These are phyloP conservation scores for Pseudococcus longispinus DNA, from an alignment of 2,888 invertebrate species.

Conservation along the genomic window DNA sequence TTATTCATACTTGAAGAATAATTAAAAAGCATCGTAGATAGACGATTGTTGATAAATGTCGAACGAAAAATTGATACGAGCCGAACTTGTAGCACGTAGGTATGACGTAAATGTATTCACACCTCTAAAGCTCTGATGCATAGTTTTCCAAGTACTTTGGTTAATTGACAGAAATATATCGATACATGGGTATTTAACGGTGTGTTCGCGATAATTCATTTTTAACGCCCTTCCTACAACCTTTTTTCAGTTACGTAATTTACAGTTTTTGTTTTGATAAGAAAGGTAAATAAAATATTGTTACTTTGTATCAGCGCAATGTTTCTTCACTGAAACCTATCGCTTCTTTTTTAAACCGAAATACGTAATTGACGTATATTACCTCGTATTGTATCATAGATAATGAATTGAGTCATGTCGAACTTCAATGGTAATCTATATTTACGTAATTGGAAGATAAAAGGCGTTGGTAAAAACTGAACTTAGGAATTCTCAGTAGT, in stretches of 20 bases:
- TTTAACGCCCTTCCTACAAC: neutral
- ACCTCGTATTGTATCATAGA: neutral
- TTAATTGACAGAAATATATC: neutral
- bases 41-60: neutral
- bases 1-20: neutral
- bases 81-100: neutral
- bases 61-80: neutral
- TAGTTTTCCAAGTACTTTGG: neutral
- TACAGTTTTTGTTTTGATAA: neutral
- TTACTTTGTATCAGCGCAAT: neutral
- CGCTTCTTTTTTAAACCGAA: neutral
- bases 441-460: neutral
- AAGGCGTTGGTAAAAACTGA: neutral
- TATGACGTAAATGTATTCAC: slow-evolving; percentile 9
- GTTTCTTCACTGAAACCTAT: neutral
- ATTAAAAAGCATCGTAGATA: neutral
- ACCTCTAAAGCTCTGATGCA: neutral
- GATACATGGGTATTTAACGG: neutral
- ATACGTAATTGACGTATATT: neutral
- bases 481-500: neutral
- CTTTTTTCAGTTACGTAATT: neutral
- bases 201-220: neutral
- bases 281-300: neutral
- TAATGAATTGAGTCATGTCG: neutral
- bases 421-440: neutral